Evolutionary conservation across 1,140 invertebrate genomes (phyloP).

Genomic region (Drosophila nannoptera): DNA sequence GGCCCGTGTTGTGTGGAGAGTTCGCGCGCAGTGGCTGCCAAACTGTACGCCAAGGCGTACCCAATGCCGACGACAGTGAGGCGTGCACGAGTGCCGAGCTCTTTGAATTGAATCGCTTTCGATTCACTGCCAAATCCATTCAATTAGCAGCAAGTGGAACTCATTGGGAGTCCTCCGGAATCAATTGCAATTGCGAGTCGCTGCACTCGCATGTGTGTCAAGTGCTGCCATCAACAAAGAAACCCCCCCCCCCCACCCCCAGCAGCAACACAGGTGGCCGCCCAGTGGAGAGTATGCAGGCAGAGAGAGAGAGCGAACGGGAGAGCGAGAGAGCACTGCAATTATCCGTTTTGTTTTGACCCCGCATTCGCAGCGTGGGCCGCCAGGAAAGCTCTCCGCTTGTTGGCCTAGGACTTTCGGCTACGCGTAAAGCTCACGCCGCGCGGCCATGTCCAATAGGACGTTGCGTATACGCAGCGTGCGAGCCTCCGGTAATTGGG

Average conservation of each 20-base stretch:
- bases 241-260: conserved; percentile 22
- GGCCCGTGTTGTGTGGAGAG: conserved; percentile 47
- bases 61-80: background rate
- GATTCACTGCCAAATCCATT: conserved; percentile 13
- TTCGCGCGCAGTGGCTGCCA: conserved; percentile 49
- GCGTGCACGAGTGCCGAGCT: too few species aligned
- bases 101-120: too few species aligned
- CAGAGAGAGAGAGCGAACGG: conserved; percentile 9
- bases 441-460: conserved; percentile 71
- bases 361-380: conserved; percentile 51
- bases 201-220: conserved; percentile 51
- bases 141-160: conserved; percentile 38
- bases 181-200: conserved; percentile 51
- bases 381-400: conserved; percentile 50
- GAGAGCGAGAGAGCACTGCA: conserved; percentile 43
- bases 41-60: conserved; percentile 45
- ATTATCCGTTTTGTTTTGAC: conserved; percentile 75
- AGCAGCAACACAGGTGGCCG: conserved; percentile 46
- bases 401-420: conserved; percentile 69
- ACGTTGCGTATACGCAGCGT: conserved; percentile 65
- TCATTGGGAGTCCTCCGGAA: conserved; percentile 51
- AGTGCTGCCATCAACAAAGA: conserved; percentile 38
- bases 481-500: conserved; percentile 60
- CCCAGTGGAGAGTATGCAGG: conserved; percentile 57
- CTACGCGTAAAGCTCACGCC: conserved; percentile 53